phyloP scores from a whole-genome alignment of 2,113 vertebrate genomes.

The Microcebus griseorufus region DNA sequence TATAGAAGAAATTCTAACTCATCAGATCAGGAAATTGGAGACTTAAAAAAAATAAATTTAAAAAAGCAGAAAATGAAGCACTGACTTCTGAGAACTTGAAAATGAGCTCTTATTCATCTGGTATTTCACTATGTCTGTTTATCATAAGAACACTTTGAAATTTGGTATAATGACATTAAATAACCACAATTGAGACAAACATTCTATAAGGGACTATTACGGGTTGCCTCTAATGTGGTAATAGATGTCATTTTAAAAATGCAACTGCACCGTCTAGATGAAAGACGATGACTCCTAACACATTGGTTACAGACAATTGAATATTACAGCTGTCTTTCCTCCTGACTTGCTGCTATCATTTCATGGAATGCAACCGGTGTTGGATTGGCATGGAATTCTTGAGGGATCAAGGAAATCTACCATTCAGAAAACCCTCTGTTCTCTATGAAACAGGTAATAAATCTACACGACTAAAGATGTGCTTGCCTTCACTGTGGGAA shows the following conservation, averaged over 20 bases:
- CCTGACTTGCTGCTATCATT: conserved; percentile 20
- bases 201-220: conserved; percentile 61
- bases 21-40: not conserved
- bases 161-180: conserved; percentile 71
- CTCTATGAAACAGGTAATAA: conserved; percentile 34
- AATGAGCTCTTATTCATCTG: conserved; percentile 26
- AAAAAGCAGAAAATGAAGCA: not conserved
- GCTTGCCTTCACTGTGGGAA: not conserved
- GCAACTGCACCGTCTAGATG: conserved; percentile 52
- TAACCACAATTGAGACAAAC: conserved; percentile 75
- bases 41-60: conserved; percentile 35
- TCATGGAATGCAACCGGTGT: conserved; percentile 21
- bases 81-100: conserved; percentile 46
- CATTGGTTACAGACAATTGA: conserved; percentile 79
- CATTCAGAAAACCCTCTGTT: conserved; percentile 25
- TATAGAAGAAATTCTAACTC: not conserved
- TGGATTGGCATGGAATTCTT: conserved; percentile 37
- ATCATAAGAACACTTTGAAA: conserved; percentile 65
- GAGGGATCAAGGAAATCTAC: conserved; percentile 26
- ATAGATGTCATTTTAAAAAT: conserved; percentile 76
- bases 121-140: conserved; percentile 61
- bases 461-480: conserved; percentile 26
- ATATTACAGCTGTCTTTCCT: conserved; percentile 70
- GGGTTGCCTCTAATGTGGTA: conserved; percentile 72
- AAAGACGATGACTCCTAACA: conserved; percentile 66